phyloP scores from a whole-genome alignment of 2,113 vertebrate genomes.

The Hippocampus mohnikei region DNA sequence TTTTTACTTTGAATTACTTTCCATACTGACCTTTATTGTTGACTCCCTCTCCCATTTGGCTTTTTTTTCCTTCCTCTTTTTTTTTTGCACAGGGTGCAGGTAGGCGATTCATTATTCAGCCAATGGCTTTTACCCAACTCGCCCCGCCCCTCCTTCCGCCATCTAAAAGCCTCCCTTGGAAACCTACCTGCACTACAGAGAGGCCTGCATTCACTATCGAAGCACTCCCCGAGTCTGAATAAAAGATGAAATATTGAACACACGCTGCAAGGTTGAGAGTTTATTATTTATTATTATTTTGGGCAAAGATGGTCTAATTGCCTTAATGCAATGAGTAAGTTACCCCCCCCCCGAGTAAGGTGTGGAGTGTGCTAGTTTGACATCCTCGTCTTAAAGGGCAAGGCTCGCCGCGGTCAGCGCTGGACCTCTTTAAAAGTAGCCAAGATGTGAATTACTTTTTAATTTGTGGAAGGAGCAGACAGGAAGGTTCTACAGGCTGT shows the following conservation, averaged over 20 bases:
- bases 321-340: conserved; percentile 66
- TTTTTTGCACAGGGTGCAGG: conserved; percentile 52
- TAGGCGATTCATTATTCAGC: conserved; percentile 73
- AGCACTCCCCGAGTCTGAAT: conserved; percentile 75
- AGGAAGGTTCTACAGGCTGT: conserved; percentile 49
- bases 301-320: conserved; percentile 72
- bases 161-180: conserved; percentile 68
- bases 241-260: conserved; percentile 77
- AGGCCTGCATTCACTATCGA: conserved; percentile 59
- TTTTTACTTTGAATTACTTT: conserved; percentile 17
- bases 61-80: conserved; percentile 9
- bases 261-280: conserved; percentile 66
- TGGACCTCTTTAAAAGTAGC: conserved; percentile 49
- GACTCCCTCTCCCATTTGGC: conserved; percentile 31
- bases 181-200: conserved; percentile 73
- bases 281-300: conserved; percentile 81
- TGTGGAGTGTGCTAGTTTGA: conserved; percentile 37
- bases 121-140: conserved; percentile 69
- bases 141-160: conserved; percentile 18
- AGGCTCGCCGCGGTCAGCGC: conserved; percentile 24
- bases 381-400: conserved; percentile 36
- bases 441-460: conserved; percentile 73
- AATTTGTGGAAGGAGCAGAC: conserved; percentile 50
- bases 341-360: conserved; percentile 49
- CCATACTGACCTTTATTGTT: conserved; percentile 34